Evolutionary conservation across 2,888 invertebrate species (phyloP), one percentile per base, ranked within the genome.

Genomic region (Epinotia brunnichana): DNA sequence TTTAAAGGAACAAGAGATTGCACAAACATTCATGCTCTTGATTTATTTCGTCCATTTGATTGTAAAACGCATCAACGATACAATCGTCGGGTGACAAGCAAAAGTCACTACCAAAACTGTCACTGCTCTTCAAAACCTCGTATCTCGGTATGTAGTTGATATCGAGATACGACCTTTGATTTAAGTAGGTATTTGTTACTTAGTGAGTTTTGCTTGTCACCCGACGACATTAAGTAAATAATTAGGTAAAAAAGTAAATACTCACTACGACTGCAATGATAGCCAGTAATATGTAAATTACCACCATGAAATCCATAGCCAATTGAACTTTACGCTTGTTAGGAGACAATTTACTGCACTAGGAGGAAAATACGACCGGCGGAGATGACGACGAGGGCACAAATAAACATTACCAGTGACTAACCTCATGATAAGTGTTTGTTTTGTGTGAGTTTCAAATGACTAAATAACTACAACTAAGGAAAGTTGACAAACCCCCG

Each of bases 261-360:
- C 63, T 63, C 19, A 63, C 63, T 19, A 64, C 35, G 0, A 7
- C 15, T 5, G 63, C 63, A 35, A 64, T 64, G 3, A 64, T 19
- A 11, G 53, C 35, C 11, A 64, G 9, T 53, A 64, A 15, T 17
- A 64, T n/a, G 10, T 64, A 64, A 7, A 64, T 15, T 15, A 64
- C 53, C 19, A 64, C 35, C 63, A 64, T 64, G 24, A 64, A 64
- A 53, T 15, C 63, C 63, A 64, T 64, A 64, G 17, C 15, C 13
- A 53, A 64, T 64, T 19, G 9, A n/a, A 60, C 17, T 60, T 11
- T 0, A 11, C 17, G n/a, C 17, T 15, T 44, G 44, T 21, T 9
- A 0, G 19, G n/a, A 19, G 2, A n/a, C 24, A 10, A 17, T 51
- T 63, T 53, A 29, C 13, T 15, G 11, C 51, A 13, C 63, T 35